Evolutionary conservation across 2,888 invertebrate species (phyloP).

Genomic region (Apodemia duryi): DNA sequence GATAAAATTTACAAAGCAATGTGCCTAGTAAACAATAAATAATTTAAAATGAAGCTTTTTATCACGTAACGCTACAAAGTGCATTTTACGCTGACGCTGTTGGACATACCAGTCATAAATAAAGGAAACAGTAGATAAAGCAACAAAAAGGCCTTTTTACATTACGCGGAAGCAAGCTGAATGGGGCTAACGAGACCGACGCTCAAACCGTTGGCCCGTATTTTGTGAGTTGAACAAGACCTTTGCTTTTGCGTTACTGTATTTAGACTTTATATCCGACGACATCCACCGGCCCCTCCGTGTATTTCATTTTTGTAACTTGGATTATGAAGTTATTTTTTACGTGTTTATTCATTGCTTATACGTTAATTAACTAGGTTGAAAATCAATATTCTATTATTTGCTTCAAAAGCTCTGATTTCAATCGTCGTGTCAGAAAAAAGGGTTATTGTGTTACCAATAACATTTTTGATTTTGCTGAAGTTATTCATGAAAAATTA

Average conservation of each 20-base stretch:
- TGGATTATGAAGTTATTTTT: not conserved
- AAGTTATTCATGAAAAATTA: too few species aligned
- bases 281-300: constrained; percentile 22
- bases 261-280: constrained; percentile 43
- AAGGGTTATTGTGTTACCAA: too few species aligned
- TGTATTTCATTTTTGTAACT: constrained; percentile 18
- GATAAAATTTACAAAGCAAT: not conserved
- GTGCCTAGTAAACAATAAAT: not conserved
- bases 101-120: constrained; percentile 35
- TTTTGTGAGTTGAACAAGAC: constrained; percentile 41
- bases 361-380: not conserved
- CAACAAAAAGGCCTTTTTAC: constrained; percentile 47
- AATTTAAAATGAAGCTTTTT: constrained; percentile 3
- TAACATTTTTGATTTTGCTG: too few species aligned
- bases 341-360: not conserved
- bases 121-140: constrained; percentile 43
- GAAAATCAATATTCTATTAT: too few species aligned
- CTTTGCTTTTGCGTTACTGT: constrained; percentile 32
- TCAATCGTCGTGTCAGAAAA: too few species aligned
- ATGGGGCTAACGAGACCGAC: constrained; percentile 61
- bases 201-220: constrained; percentile 42
- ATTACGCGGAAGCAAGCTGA: constrained; percentile 46
- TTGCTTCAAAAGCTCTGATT: too few species aligned
- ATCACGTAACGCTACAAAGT: constrained; percentile 8
- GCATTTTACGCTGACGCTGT: constrained; percentile 13